Conservation (phyloP, 1,140 invertebrate species). For the Heterodera schachtii region DNA sequence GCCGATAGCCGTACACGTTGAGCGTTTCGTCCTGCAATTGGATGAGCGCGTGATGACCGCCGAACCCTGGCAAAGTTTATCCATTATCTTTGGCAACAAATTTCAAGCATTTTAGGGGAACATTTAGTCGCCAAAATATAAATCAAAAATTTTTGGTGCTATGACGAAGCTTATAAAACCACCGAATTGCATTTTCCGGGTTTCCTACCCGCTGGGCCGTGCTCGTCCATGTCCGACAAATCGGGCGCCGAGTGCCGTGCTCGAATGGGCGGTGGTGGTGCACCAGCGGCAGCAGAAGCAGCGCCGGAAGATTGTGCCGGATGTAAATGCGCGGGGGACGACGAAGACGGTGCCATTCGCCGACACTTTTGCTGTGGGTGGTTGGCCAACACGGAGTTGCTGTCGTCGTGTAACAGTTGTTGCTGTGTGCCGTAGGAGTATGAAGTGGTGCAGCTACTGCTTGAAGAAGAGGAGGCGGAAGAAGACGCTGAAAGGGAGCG, state of each 20-base stretch:
- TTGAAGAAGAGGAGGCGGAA: not conserved
- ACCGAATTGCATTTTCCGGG: not conserved
- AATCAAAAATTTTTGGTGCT: too few relatives aligned
- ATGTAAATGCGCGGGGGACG: not conserved
- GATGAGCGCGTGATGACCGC: constrained; percentile 47
- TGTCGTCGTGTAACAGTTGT: not conserved
- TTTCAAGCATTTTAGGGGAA: too few relatives aligned
- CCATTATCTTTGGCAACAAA: too few relatives aligned
- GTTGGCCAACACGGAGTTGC: not conserved
- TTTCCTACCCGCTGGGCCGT: not conserved
- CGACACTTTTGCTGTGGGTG: too few relatives aligned
- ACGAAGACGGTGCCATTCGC: not conserved
- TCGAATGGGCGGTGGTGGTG: too few relatives aligned
- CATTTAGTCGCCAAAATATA: too few relatives aligned
- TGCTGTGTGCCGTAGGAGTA: not conserved
- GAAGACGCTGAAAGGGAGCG: not conserved
- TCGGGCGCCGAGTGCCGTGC: not conserved
- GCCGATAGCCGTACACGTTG: constrained; percentile 52
- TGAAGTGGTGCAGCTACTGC: not conserved
- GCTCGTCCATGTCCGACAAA: not conserved
- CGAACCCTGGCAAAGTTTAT: not conserved
- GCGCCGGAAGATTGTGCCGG: not conserved
- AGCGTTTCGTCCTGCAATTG: constrained; percentile 49
- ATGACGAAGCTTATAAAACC: too few relatives aligned
- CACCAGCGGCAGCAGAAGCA: not conserved